Percentiles rank a stretch among this genome's conserved stretches.
phyloP scores from a whole-genome alignment of 2,888 invertebrate genomes.

The Kryphioiulus occultus region DNA sequence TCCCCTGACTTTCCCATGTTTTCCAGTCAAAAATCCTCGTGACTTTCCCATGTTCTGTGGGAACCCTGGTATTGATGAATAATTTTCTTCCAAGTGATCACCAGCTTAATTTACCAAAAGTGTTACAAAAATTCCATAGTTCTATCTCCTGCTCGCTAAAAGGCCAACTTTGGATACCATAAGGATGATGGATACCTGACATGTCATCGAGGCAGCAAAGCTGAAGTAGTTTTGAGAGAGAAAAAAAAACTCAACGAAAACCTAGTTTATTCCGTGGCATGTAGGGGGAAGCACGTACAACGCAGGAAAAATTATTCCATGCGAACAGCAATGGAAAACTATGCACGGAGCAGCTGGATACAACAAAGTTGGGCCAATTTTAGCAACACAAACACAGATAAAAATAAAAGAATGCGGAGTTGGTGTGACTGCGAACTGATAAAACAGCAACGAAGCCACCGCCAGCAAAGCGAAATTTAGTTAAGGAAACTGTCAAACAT shows the following conservation, averaged over 20 bases:
- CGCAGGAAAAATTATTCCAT: neutral
- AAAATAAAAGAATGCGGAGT: constrained; percentile 42
- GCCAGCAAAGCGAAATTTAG: neutral
- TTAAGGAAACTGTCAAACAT: neutral
- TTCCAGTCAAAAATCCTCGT: too few relatives aligned
- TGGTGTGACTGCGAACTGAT: neutral
- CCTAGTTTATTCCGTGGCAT: neutral
- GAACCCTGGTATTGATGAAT: too few relatives aligned
- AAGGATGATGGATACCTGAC: neutral
- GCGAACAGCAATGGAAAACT: neutral
- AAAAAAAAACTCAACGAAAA: neutral
- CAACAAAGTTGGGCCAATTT: constrained; percentile 39
- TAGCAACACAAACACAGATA: constrained; percentile 42
- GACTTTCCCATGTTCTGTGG: too few relatives aligned
- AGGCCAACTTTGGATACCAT: neutral
- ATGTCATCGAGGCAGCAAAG: neutral
- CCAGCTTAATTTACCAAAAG: too few relatives aligned
- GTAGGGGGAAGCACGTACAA: constrained; percentile 9
- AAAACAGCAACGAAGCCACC: neutral
- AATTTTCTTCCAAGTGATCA: too few relatives aligned
- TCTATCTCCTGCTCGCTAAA: neutral
- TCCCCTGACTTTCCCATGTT: too few relatives aligned
- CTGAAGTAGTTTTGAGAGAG: neutral
- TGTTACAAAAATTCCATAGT: too few relatives aligned
- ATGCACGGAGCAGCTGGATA: constrained; percentile 13